Conservation (phyloP, 2,113 vertebrate species). For the Cebus imitator region DNA sequence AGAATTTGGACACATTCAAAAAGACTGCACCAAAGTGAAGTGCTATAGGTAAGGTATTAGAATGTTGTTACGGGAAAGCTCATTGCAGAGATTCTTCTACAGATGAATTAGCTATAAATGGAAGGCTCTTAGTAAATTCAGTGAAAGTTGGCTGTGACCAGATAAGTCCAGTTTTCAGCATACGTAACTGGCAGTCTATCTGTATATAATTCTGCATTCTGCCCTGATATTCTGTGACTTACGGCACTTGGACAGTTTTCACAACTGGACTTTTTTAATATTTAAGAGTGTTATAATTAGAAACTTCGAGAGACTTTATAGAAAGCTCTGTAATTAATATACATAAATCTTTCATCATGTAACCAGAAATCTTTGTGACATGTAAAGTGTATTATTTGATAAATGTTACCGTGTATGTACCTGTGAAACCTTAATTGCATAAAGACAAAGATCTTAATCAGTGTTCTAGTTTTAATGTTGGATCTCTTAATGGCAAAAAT, state of each 20-base stretch:
- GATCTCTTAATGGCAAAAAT: neutral
- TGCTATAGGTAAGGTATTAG: constrained; percentile 93
- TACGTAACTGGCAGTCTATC: neutral
- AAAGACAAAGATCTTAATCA: neutral
- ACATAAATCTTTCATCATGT: neutral
- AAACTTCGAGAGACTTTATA: neutral
- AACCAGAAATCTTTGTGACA: neutral
- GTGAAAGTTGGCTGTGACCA: neutral
- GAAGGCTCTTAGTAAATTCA: neutral
- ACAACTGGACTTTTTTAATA: neutral
- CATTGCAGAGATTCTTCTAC: neutral
- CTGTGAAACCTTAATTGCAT: neutral
- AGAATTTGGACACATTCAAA: constrained; percentile 98
- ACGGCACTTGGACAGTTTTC: neutral
- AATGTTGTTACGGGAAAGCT: neutral
- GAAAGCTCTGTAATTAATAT: neutral
- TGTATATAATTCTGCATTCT: neutral
- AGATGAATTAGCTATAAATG: neutral
- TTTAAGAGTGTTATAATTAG: neutral
- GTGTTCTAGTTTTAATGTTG: neutral
- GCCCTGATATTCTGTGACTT: neutral
- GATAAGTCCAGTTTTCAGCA: neutral
- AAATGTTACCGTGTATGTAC: neutral
- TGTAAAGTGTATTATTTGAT: neutral
- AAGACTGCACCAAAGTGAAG: constrained; percentile 99